Conservation (phyloP, 1,140 invertebrate genomes). For the Papilio helenus region DNA sequence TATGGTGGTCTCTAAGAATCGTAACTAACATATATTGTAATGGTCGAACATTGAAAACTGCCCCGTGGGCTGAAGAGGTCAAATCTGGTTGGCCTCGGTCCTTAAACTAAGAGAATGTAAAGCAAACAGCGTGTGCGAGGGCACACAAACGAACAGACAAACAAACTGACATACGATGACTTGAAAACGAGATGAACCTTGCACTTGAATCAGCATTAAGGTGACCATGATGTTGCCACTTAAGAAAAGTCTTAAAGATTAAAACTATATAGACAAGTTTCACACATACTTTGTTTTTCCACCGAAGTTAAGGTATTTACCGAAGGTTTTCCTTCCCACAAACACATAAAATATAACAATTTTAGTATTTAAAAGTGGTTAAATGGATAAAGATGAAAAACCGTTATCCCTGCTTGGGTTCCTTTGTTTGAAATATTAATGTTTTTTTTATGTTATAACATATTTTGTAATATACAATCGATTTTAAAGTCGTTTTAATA, state of each 20-base stretch:
- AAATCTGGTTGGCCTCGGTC: constrained; percentile 49
- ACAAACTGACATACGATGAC: constrained; percentile 47
- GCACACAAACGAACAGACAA: constrained; percentile 63
- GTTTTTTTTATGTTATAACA: too few relatives aligned
- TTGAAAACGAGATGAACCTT: constrained; percentile 55
- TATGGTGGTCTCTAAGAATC: constrained; percentile 19
- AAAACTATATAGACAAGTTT: not conserved
- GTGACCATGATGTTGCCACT: constrained; percentile 12
- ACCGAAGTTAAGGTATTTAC: not conserved
- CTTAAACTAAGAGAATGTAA: constrained; percentile 67
- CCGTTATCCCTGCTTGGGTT: too few relatives aligned
- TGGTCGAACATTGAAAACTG: constrained; percentile 31
- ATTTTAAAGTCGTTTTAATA: too few relatives aligned
- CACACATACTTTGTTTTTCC: not conserved
- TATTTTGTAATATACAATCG: too few relatives aligned
- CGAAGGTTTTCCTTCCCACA: not conserved
- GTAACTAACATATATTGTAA: constrained; percentile 15
- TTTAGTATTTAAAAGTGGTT: too few relatives aligned
- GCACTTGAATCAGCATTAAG: constrained; percentile 49
- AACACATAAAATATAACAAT: too few relatives aligned
- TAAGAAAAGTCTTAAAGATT: not conserved
- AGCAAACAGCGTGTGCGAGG: constrained; percentile 61
- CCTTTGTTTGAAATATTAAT: too few relatives aligned
- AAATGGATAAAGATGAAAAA: not conserved
- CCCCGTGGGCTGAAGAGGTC: constrained; percentile 51